Evolutionary conservation across 2,113 vertebrate species (phyloP), one percentile per base, ranked within the genome.

Genomic region (Alaudala cheleensis): DNA sequence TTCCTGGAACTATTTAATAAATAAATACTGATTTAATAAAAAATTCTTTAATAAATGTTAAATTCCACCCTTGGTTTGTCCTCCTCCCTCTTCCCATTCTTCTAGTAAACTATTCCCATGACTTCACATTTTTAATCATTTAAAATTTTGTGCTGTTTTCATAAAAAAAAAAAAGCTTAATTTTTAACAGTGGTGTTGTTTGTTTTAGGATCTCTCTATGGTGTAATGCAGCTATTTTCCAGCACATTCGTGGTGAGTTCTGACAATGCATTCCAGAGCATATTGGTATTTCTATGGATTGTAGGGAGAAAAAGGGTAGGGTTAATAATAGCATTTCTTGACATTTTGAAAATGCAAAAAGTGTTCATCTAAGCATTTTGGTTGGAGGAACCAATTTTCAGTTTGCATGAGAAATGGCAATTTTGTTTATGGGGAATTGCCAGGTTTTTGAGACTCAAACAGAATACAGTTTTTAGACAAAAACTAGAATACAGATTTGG

Each of bases 201-300:
- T 85, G 40, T 96, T 98, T 66, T 97, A 99, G 99, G 99, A 51
- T 99, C 99, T 77, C 98, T 99, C 5, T 99, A 99, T 90, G 99
- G 99, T 71, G 65, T 99, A 79, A 97, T 99, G 90, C 99, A 99
- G 88, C 97, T 99, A 9, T 99, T 99, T 98, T 99, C 99, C 58
- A 99, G 99, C 95, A 99, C 99, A 6, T 26, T 99, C 92, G 98
- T 99, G 97, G 99, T 99, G 98, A 99, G 99, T 98, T 84, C 33
- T 88, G 65, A 33, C n/a, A 23, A 7, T 53, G 11, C 1, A 0
- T 87, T 78, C 53, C 18, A 54, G 28, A 51, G 20, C 49, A 25
- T 12, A 9, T 47, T 51, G 25, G 5, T 61, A 6, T 39, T 33
- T n/a, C 31, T 72, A 0, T 79, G 23, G 50, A 84, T 58, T 58